Evolutionary conservation across 2,888 invertebrate genomes (phyloP), one percentile per base, ranked within the genome.

Genomic region (Erynnis tages): DNA sequence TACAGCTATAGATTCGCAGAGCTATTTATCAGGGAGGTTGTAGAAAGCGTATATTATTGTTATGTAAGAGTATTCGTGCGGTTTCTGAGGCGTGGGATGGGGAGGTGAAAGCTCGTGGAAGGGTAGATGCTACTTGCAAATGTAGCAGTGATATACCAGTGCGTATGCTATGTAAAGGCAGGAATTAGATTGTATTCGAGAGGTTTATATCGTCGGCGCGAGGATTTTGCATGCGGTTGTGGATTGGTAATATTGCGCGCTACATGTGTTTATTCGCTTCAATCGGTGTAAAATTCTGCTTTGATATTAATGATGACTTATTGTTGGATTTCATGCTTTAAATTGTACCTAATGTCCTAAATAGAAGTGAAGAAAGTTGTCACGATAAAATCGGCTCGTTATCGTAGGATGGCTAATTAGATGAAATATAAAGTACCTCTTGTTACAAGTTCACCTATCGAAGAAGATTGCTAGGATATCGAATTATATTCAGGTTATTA

Each of bases 41-140:
- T 76, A 77, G 76, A 71, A 73, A 69, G 80, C 74, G 80, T 79
- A 85, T 84, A 85, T 84, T 81, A 85, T 85, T 86, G 86, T 88
- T 87, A 86, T 86, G 86, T 88, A 86, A 86, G 77, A 67, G 75
- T 78, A 77, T 82, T 81, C 80, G 79, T 84, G 87, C 69, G 86
- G 86, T 85, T 83, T 82, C 73, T 62, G 73, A 79, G 76, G 73
- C 69, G 35, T 16, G 52, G 44, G 25, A 73, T 63, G 71, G 73
- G 73, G 73, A 66, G 71, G 71, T 57, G 75, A 74, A 77, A 49
- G 49, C 41, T 77, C 73, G 71, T 70, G 73, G 76, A 84, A 84
- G 83, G 85, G 83, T 81, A 82, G 77, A 49, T 41, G 40, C 34
- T 50, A 43, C 50, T 50, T 72, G 77, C 72, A 72, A 81, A 79